Evolutionary conservation across 2,888 invertebrate species (phyloP).

Genomic region (Apamea crenata): DNA sequence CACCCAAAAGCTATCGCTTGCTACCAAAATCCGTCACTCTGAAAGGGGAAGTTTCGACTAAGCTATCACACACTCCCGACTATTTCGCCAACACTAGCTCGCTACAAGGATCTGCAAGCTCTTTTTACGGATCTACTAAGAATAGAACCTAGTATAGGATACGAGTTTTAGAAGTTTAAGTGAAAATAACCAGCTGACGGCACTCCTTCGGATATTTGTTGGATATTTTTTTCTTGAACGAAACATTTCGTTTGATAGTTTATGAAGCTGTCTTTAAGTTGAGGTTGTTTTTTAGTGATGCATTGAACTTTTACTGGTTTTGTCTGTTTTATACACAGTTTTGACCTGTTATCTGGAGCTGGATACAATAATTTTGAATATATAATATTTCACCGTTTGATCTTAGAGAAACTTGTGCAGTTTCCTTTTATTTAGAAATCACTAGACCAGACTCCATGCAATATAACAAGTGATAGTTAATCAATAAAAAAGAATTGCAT

Average conservation of each 20-base stretch:
- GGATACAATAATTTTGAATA: not conserved
- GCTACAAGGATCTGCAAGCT: slow-evolving; percentile 83
- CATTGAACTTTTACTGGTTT: not conserved
- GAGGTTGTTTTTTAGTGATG: slow-evolving; percentile 29
- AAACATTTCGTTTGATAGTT: slow-evolving; percentile 56
- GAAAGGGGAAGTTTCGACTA: slow-evolving; percentile 81
- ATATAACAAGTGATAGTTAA: too few relatives aligned
- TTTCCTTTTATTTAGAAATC: not conserved
- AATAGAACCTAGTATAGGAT: slow-evolving; percentile 73
- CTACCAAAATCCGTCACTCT: slow-evolving; percentile 70
- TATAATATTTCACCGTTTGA: not conserved
- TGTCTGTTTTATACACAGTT: slow-evolving; percentile 7
- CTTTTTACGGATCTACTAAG: slow-evolving; percentile 81
- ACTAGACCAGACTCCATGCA: not conserved
- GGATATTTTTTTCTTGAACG: slow-evolving; percentile 66
- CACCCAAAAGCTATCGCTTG: slow-evolving; percentile 22
- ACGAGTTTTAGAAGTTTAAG: slow-evolving; percentile 70
- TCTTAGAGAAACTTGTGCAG: not conserved
- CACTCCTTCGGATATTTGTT: slow-evolving; percentile 54
- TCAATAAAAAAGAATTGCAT: too few relatives aligned
- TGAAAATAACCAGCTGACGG: slow-evolving; percentile 70
- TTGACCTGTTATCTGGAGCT: not conserved
- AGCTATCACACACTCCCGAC: slow-evolving; percentile 84
- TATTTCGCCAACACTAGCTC: slow-evolving; percentile 82
- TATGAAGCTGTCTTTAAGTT: slow-evolving; percentile 50